These are phyloP conservation scores for Microhierax caerulescens DNA, from an alignment of 2,797 vertebrate species.

Conservation along the genomic window DNA sequence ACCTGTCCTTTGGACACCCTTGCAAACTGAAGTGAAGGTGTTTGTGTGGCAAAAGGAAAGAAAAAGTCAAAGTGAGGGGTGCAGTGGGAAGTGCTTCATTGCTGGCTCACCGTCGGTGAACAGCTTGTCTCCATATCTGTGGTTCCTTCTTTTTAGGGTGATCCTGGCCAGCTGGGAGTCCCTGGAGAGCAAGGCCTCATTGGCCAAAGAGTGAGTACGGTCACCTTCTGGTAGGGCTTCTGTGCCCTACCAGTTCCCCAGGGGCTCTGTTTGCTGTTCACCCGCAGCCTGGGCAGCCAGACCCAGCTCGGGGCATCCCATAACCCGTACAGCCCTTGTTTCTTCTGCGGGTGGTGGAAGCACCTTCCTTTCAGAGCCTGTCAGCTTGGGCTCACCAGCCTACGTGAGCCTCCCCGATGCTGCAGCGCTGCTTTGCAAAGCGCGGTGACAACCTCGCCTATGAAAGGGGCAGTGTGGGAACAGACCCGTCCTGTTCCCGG, in stretches of 20 bases:
- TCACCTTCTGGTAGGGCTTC: not conserved
- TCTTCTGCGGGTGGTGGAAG: not conserved
- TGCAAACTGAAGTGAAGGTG: not conserved
- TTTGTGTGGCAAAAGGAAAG: not conserved
- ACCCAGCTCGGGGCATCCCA: not conserved
- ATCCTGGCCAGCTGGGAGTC: slow-evolving; percentile 84
- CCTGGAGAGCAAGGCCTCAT: slow-evolving; percentile 90
- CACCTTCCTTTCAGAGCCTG: not conserved
- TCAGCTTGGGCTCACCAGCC: not conserved
- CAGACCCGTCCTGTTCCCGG: not conserved
- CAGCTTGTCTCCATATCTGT: not conserved
- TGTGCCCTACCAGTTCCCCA: not conserved
- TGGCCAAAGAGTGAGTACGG: slow-evolving; percentile 86
- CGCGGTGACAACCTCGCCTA: fast-evolving
- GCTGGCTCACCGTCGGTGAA: not conserved
- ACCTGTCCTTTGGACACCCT: not conserved
- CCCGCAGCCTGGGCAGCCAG: not conserved
- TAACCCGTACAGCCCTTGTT: not conserved
- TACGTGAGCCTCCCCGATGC: fast-evolving
- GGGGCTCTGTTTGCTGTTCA: not conserved
- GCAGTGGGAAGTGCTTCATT: fast-evolving
- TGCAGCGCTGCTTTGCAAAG: not conserved
- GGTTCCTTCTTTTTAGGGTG: slow-evolving; percentile 78
- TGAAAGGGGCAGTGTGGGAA: slow-evolving; percentile 15
- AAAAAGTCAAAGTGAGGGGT: not conserved